Conservation (phyloP, 2,113 vertebrate genomes). For the Nannospalax galili region DNA sequence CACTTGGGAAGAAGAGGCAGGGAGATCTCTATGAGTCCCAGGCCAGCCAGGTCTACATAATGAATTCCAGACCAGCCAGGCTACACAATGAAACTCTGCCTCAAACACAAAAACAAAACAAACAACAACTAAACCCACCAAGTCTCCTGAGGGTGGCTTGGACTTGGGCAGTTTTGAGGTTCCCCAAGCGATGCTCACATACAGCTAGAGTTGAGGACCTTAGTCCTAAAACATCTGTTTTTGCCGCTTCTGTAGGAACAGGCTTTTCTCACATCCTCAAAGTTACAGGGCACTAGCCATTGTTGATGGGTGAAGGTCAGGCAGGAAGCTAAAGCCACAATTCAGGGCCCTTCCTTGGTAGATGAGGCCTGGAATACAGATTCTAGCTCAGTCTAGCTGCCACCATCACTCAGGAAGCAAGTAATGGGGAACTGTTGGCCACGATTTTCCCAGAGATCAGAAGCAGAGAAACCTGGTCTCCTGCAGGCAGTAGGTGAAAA, state of each 20-base stretch:
- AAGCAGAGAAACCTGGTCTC: conserved; percentile 8
- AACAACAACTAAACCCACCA: neutral
- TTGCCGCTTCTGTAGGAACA: neutral
- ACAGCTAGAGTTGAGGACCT: neutral
- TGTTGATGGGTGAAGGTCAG: neutral
- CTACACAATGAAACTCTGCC: no score
- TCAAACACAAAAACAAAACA: neutral
- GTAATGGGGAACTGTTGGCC: neutral
- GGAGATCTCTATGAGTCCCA: no score
- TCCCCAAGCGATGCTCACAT: neutral
- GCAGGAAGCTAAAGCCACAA: neutral
- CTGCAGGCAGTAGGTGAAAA: neutral
- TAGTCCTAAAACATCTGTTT: neutral
- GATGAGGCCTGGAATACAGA: neutral
- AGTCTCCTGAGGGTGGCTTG: neutral
- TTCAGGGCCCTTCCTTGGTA: neutral
- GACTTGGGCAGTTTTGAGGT: neutral
- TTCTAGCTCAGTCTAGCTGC: neutral
- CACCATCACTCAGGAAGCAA: neutral
- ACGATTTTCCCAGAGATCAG: neutral
- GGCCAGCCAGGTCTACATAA: no score
- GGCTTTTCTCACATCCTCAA: neutral
- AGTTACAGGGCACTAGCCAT: neutral
- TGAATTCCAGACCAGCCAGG: no score
- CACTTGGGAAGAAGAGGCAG: no score